Base-by-base conservation (phyloP, 2,888 invertebrate species). In the Hypena proboscidalis region DNA sequence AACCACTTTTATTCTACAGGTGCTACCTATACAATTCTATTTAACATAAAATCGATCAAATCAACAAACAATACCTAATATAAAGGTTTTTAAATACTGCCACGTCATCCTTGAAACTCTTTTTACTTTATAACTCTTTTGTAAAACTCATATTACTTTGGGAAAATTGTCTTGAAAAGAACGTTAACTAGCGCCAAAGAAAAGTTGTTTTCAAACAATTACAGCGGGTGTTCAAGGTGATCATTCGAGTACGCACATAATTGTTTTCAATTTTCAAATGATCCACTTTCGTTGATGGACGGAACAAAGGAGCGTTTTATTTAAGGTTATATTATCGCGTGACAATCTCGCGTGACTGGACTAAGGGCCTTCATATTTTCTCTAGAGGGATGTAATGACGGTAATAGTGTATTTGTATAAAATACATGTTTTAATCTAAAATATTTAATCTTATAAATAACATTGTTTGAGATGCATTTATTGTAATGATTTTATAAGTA, bases 241-340 rank as follows among this genome's bases (percentile, higher is more conserved):
- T 23, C 6, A 27, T 34, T 22, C 15, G 13, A 31, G 40, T 48
- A 35, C 34, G 23, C 43, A 36, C 19, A 15, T 50, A 63, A 50
- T 52, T 55, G 45, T 50, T 48, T 50, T 41, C 48, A 63, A 61
- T 63, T 61, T 52, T 56, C 41, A 11, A 56, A 58, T 51, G 48
- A 51, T 44, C 61, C 63, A 60, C 61, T 63, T 32, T 44, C 46
- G 32, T 63, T 63, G 56, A 64, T 64, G n/a, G 20, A 23, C 26
- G 27, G 50, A 43, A 54, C 54, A 58, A 58, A 48, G 51, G 35
- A 46, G 21, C 58, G 47, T 56, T 58, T 48, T 31, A 52, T 53
- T 61, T 48, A 50, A 47, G 34, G 47, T 37, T 8, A 21, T 14
- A 26, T 19, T 40, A 25, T 64, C 33, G 63, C 63, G 63, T 64